Base-by-base conservation (phyloP, 2,113 vertebrate genomes). In the Paraplagusia blochii region DNA sequence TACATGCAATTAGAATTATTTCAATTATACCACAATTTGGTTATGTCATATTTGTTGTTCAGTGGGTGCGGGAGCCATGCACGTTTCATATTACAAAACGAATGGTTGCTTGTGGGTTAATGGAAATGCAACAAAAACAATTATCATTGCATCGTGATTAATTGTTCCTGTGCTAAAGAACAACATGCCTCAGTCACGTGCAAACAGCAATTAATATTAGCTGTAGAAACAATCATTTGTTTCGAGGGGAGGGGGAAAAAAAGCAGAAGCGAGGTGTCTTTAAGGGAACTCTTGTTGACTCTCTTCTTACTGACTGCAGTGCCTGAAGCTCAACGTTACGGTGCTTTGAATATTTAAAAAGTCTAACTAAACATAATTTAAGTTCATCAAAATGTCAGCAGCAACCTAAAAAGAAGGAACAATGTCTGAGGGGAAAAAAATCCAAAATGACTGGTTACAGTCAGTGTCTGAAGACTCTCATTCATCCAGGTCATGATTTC, bases 1-100 rank as follows among this genome's bases (percentile, higher is more conserved):
- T 88, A 97, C 95, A 95, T 98, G 95, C 95, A 88, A 94, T 96
- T 97, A 96, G 87, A 88, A 90, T 89, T 88, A 88, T 76, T 85
- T 87, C 84, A 88, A 72, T 85, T 92, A 69, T 46, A 67, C 68
- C 74, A 90, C 74, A 85, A 85, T 84, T 81, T 71, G 72, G 82
- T 88, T 84, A 83, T 60, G 57, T 85, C 75, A 85, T 69, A 80
- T 72, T 72, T 67, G 58, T 48, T 51, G 83, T 60, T 79, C 77
- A 71, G 79, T 69, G 67, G 59, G 57, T 53, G 76, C 53, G 22
- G 38, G 39, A 55, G 79, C 76, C 88, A 90, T 90, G 90, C 88
- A 76, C 66, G 69, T 60, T 85, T 64, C 78, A 53, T 65, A 82
- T 81, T 76, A 77, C 51, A 53, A 69, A 65, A 65, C 43, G 80